A percentile compares a stretch with the other conserved stretches of the same genome.
phyloP scores from a whole-genome alignment of 2,113 vertebrate genomes.

The Oreotragus oreotragus region DNA sequence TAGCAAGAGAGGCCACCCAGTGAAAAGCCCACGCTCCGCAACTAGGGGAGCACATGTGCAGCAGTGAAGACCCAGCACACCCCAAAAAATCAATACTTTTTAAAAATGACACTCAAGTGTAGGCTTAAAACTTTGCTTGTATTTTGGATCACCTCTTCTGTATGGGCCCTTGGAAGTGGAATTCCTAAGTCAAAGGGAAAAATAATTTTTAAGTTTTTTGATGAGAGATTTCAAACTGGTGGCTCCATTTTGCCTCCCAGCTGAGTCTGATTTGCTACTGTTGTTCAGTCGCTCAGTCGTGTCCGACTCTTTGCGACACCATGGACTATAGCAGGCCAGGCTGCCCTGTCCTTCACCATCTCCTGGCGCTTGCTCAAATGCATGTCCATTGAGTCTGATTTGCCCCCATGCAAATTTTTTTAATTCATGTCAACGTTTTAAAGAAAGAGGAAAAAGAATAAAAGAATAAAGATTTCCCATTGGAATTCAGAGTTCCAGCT shows the following conservation, averaged over 20 bases:
- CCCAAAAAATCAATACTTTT: not conserved
- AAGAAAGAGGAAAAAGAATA: not conserved
- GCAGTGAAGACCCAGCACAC: not conserved
- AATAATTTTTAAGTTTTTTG: not conserved
- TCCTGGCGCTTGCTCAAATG: not conserved
- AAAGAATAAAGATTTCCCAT: not conserved
- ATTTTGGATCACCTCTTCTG: not conserved
- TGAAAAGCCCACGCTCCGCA: not conserved
- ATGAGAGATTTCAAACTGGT: not conserved
- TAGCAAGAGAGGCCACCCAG: not conserved
- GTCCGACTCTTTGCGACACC: not conserved
- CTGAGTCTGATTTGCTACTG: not conserved
- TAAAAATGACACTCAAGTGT: not conserved
- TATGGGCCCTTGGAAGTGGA: not conserved
- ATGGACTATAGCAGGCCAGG: not conserved
- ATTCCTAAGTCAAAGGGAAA: not conserved
- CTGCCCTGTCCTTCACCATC: not conserved
- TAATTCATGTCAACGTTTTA: not conserved
- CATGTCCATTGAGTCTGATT: not conserved
- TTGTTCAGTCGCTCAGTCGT: not conserved
- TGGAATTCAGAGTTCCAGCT: not conserved
- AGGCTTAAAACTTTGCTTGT: not conserved
- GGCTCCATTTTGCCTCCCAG: not conserved
- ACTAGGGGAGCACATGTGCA: not conserved
- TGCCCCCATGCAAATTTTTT: not conserved